Base-by-base conservation (phyloP, 2,113 vertebrate genomes). In the Drymodes brunneopygia region DNA sequence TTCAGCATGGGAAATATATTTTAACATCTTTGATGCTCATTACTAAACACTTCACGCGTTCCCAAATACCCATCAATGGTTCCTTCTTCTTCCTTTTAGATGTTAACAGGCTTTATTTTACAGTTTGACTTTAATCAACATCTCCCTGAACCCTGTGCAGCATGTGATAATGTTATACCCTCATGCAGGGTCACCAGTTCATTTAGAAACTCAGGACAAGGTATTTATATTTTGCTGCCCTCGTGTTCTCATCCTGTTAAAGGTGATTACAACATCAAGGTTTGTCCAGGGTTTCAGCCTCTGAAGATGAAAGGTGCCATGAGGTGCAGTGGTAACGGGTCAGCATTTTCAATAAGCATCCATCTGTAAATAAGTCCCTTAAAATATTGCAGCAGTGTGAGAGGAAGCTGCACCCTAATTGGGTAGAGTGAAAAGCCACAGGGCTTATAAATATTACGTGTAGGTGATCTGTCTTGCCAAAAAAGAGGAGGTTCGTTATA, bases 401-500 rank as follows among this genome's bases (percentile, higher is more conserved):
- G 90, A 89, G 71, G 80, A 85, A 97, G 88, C 93, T 81, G 67
- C 81, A 84, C 57, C 93, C 94, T 96, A 97, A 97, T 97, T 96
- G 97, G 98, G 96, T 50, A 94, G 87, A 93, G 94, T 86, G 92
- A 96, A 97, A 97, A 98, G 97, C 97, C 97, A 93, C 73, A 91
- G 91, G 90, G 64, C 78, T 96, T 90, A 96, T 92, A 96, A 97
- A 96, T 95, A 96, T 85, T 96, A 93, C 50, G 67, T 92, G 58
- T 20, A 70, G 81, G 94, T 95, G 94, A 98, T 97, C 95, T 69
- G 82, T 97, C 97, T 97, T 95, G 94, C 96, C 96, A 98, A 98
- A 98, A 95, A 96, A 96, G 80, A 95, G 87, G 97, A 98, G 98
- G 98, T 99, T 99, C 96, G 97, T 97, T 98, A 98, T 98, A 98